These are phyloP conservation scores for Hyppa rectilinea DNA, from an alignment of 2,888 invertebrate genomes.

Conservation along the genomic window DNA sequence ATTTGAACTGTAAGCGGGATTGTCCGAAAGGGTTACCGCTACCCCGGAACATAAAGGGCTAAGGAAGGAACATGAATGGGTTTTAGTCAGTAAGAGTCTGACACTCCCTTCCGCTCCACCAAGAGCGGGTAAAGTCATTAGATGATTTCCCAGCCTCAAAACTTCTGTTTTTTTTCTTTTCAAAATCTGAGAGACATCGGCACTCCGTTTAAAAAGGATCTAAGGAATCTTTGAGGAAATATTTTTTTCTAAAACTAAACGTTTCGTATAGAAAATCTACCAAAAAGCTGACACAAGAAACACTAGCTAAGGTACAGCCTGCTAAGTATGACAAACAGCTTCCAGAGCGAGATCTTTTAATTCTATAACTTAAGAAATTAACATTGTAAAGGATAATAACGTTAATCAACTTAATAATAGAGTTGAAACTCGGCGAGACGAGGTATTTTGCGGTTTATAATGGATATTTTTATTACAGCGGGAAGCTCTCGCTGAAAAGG, in stretches of 20 bases:
- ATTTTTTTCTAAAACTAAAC: neutral
- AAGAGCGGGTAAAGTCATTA: no score
- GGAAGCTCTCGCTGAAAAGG: slow-evolving; percentile 43
- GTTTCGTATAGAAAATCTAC: neutral
- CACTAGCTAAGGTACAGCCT: neutral
- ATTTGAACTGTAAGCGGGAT: no score
- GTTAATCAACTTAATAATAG: slow-evolving; percentile 37
- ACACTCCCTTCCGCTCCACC: no score
- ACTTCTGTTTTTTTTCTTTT: no score
- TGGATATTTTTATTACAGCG: slow-evolving; percentile 53
- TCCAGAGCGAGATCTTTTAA: slow-evolving; percentile 18
- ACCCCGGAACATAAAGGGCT: no score
- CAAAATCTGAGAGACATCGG: neutral
- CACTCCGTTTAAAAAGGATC: neutral
- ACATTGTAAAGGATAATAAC: slow-evolving; percentile 32
- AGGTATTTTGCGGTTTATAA: slow-evolving; percentile 32
- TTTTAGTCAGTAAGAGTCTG: no score
- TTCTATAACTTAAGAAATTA: slow-evolving; percentile 38
- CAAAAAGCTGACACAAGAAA: neutral
- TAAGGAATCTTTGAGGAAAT: neutral
- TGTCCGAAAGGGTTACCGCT: no score
- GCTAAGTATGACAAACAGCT: slow-evolving; percentile 19
- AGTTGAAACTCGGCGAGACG: slow-evolving; percentile 32
- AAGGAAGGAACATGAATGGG: no score
- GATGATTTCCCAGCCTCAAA: no score